These are phyloP conservation scores for Acestrorhynchus altus DNA, from an alignment of 2,797 vertebrate genomes.

Conservation along the genomic window DNA sequence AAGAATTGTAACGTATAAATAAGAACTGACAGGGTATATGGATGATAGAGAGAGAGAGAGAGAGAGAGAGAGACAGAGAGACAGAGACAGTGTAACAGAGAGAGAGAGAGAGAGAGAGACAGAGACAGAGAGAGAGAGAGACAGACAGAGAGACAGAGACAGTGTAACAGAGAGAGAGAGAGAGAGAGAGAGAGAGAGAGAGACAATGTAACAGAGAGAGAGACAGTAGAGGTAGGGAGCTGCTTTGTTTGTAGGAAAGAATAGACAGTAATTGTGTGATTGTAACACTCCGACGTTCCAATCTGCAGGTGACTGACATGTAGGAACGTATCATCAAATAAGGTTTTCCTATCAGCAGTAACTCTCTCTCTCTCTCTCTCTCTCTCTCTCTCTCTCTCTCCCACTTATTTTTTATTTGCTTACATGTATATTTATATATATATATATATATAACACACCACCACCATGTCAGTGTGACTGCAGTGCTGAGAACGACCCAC, in stretches of 20 bases:
- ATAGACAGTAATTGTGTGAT: not conserved
- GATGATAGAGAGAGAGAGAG: no score
- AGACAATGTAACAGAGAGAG: not conserved
- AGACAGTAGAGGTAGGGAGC: not conserved
- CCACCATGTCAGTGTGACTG: no score
- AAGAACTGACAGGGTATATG: no score
- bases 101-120: not conserved
- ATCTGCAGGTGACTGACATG: not conserved
- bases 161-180: no score
- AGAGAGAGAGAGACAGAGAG: no score
- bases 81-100: not conserved
- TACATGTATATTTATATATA: no score
- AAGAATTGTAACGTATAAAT: no score
- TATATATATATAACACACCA: no score
- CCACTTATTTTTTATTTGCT: no score
- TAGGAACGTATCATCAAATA: constrained; percentile 3
- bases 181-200: no score
- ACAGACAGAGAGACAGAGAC: not conserved
- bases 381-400: not conserved
- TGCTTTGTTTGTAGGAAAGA: not conserved
- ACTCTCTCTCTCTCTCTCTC: not conserved
- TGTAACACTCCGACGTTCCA: not conserved
- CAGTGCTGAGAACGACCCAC: no score
- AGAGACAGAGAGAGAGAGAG: not conserved
- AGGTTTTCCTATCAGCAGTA: not conserved